Evolutionary conservation across 92 coral and sea anemone species (phyloP).

Genomic region (Scolanthus callimorphus): DNA sequence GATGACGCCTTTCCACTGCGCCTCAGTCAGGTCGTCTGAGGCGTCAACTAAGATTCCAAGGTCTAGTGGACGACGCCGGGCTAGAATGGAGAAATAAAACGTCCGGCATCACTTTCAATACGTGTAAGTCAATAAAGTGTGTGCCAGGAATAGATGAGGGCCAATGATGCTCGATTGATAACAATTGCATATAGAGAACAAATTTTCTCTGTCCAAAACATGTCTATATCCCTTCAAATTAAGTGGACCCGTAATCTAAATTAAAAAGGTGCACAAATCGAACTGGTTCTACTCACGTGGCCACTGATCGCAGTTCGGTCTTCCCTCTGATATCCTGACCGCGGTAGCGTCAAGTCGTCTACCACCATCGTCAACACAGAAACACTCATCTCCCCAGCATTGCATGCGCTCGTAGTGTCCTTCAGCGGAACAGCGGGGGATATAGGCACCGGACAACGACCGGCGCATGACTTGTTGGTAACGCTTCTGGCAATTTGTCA

Average conservation of each 20-base stretch:
- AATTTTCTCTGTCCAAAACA: no score
- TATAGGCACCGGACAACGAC: slow-evolving; percentile 5
- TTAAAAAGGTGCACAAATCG: no score
- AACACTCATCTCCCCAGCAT: slow-evolving; percentile 55
- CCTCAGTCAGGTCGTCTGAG: slow-evolving; percentile 24
- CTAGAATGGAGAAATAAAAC: background rate
- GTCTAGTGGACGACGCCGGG: slow-evolving; percentile 28
- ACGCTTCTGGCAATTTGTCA: slow-evolving; percentile 22
- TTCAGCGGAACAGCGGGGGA: slow-evolving; percentile 60
- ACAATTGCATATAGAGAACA: no score
- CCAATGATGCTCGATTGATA: no score
- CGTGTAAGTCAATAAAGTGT: no score
- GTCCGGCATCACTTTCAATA: no score
- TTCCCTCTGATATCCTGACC: slow-evolving; percentile 43
- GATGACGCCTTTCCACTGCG: slow-evolving; percentile 55
- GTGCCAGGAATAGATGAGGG: no score
- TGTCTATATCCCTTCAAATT: no score
- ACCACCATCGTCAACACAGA: slow-evolving; percentile 56
- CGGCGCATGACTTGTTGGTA: slow-evolving; percentile 23
- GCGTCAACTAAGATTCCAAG: slow-evolving; percentile 52
- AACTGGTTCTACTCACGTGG: slow-evolving; percentile 12
- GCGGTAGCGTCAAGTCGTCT: slow-evolving; percentile 30
- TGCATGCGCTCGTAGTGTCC: slow-evolving; percentile 54
- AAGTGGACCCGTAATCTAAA: no score
- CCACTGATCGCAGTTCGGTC: slow-evolving; percentile 35